Conservation (phyloP, 92 coral and sea anemone genomes). For the Palythoa caribaeorum region DNA sequence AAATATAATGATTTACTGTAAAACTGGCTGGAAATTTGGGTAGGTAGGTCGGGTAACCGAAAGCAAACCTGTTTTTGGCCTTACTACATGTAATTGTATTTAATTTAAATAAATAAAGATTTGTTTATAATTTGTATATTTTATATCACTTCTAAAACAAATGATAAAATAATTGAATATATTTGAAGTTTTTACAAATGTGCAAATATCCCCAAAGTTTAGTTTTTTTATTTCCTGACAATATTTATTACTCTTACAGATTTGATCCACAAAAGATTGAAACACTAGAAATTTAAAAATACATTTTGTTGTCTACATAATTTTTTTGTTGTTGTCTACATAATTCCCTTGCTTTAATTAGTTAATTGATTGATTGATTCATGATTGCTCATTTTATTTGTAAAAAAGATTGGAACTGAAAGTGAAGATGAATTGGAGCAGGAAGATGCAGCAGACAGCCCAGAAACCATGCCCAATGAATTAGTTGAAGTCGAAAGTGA, state of each 20-base stretch:
- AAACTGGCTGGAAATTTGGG: background rate
- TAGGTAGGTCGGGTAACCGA: background rate
- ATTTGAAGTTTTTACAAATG: too few species aligned
- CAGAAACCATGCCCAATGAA: background rate
- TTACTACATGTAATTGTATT: background rate
- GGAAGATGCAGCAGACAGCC: constrained; percentile 4
- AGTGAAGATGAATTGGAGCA: constrained; percentile 7
- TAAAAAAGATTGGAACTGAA: background rate
- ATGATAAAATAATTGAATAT: too few species aligned
- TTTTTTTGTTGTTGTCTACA: background rate
- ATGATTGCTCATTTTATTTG: background rate
- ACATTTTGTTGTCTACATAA: background rate
- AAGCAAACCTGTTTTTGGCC: background rate
- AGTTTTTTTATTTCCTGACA: too few species aligned
- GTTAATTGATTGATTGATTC: background rate
- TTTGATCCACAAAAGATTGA: background rate
- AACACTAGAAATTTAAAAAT: background rate
- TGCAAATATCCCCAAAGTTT: too few species aligned
- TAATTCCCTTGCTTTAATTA: background rate
- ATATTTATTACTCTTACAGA: background rate
- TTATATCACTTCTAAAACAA: background rate
- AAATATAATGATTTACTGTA: background rate
- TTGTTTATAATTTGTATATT: background rate
- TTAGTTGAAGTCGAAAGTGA: background rate
- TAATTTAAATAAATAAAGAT: background rate